Conservation (phyloP, 2,113 vertebrate species). For the Xerus inauris region DNA sequence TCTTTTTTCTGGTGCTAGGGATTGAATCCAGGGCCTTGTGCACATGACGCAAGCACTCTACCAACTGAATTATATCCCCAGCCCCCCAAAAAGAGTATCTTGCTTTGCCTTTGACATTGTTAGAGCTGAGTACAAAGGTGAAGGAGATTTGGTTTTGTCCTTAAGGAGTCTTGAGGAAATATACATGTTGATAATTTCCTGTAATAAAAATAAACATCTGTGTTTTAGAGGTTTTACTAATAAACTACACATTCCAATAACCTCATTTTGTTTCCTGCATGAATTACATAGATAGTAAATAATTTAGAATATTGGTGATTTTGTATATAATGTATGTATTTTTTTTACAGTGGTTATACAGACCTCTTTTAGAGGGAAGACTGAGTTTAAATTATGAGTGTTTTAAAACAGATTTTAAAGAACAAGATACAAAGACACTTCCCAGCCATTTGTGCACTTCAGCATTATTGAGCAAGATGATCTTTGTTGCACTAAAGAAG, state of each 20-base stretch:
- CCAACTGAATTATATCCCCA: too few species aligned
- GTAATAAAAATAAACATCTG: neutral
- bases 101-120: neutral
- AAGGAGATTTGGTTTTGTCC: neutral
- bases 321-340: conserved; percentile 33
- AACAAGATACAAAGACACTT: conserved; percentile 83
- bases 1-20: too few species aligned
- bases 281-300: neutral
- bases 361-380: conserved; percentile 90
- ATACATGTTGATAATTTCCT: neutral
- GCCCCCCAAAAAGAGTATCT: neutral
- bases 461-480: conserved; percentile 91
- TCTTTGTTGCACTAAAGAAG: conserved; percentile 81
- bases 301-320: neutral
- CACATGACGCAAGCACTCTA: too few species aligned
- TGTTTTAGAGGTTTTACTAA: neutral
- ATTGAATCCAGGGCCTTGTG: too few species aligned
- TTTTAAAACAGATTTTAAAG: conserved; percentile 85
- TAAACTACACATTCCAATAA: neutral
- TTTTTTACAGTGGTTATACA: conserved; percentile 92
- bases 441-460: conserved; percentile 93
- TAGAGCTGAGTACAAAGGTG: neutral
- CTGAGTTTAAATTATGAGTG: conserved; percentile 89
- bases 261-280: neutral
- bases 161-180: neutral